Base-by-base conservation (phyloP, 1,140 invertebrate genomes). In the Coenobita brevimanus region DNA sequence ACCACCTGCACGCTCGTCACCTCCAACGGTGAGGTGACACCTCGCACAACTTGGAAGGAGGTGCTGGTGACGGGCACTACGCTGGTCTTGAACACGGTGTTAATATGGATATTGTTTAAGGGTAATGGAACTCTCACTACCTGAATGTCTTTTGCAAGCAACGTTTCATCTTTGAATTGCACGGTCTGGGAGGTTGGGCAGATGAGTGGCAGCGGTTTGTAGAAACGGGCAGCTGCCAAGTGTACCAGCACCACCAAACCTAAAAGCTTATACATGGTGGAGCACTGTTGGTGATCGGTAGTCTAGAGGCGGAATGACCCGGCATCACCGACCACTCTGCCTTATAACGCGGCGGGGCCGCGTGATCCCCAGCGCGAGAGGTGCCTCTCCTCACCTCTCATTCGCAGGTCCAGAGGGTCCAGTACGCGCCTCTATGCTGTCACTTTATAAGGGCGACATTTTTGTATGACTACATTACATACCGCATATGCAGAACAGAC, bases 211-310 rank as follows among this genome's bases (percentile, higher is more conserved):
- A 60, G 60, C 27, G 79, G 60, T 36, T 67, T 82, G 62, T 82
- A 82, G 79, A 41, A 82, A 36, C 60, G 79, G 36, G 60, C 46
- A 43, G 79, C n/a, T 0, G 36, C 79, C n/a, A 82, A 21, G 33
- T 82, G 79, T 24, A 33, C 60, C 13, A 82, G 15, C 15, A 43
- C 15, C 60, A 38, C 30, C 33, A 82, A 38, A 30, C 57, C 36
- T 30, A 67, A 4, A 36, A 38, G 10, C 79, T 57, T 82, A n/a
- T 62, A 67, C 60, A 67, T 64, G 30, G 15, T 80, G 30, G 75
- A 10, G 1, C 4, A 8, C 10, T 38, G 0, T 71, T 6, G 67
- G 67, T 30, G 10, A 21, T 30, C 13, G 54, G 0, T 30, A 71
- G 0, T 15, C 10, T 4, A 33, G 67, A 38, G 27, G 67, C 30